These are phyloP conservation scores for Lochmaea crataegi DNA, from an alignment of 2,888 invertebrate genomes.

Conservation along the genomic window DNA sequence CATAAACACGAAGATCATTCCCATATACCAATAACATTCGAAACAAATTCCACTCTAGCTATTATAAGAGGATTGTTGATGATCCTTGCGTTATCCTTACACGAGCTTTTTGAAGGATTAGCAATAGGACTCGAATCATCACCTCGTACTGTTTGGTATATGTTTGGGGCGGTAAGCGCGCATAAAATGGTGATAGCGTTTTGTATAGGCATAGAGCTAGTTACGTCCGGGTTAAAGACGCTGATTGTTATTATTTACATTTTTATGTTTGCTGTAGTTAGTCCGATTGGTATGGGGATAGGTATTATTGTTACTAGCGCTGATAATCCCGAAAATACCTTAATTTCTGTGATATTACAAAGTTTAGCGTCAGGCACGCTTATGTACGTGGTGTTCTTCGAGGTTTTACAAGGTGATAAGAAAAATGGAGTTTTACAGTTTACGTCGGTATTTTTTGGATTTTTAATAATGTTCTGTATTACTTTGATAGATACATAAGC, in stretches of 20 bases:
- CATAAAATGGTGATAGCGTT: conserved; percentile 76
- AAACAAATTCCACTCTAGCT: conserved; percentile 55
- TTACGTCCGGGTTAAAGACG: conserved; percentile 67
- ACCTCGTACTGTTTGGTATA: conserved; percentile 70
- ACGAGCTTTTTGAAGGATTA: conserved; percentile 77
- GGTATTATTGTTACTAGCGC: conserved; percentile 70
- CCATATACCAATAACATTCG: conserved; percentile 43
- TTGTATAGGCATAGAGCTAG: conserved; percentile 75
- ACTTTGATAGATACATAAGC: background rate
- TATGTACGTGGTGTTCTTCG: conserved; percentile 84
- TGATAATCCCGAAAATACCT: conserved; percentile 60
- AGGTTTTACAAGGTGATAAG: conserved; percentile 79
- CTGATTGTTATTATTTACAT: conserved; percentile 69
- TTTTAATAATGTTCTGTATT: background rate
- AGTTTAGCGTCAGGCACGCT: conserved; percentile 84
- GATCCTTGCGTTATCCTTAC: conserved; percentile 75
- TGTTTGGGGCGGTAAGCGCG: conserved; percentile 74
- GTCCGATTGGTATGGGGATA: conserved; percentile 74
- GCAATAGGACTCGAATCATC: conserved; percentile 74
- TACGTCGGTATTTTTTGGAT: background rate
- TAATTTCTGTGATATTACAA: conserved; percentile 70
- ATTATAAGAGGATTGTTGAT: conserved; percentile 74
- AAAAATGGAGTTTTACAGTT: conserved; percentile 61
- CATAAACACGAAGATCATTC: conserved; percentile 12
- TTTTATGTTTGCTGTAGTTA: conserved; percentile 74